These are phyloP conservation scores for Eptatretus burgeri DNA, from an alignment of 2,113 vertebrate species.

Conservation along the genomic window DNA sequence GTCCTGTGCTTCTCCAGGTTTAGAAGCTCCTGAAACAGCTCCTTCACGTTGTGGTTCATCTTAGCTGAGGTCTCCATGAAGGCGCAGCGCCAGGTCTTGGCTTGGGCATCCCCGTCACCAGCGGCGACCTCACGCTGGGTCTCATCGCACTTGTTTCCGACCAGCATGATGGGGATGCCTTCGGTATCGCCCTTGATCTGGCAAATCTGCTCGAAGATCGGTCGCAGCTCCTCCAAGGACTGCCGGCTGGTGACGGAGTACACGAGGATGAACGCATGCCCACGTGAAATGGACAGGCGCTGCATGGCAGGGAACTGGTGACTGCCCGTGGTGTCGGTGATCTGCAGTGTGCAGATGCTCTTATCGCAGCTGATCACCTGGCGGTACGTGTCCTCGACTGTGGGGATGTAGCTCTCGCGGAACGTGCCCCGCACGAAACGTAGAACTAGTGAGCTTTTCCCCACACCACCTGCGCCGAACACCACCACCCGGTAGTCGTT, in stretches of 20 bases:
- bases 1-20: slow-evolving; percentile 20
- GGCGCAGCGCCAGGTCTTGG: slow-evolving; percentile 22
- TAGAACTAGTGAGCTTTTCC: slow-evolving; percentile 25
- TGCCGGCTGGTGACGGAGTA: slow-evolving; percentile 22
- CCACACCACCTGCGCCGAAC: slow-evolving; percentile 20
- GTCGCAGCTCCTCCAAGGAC: slow-evolving; percentile 21
- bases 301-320: slow-evolving; percentile 31
- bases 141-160: slow-evolving; percentile 21
- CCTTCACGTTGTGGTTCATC: slow-evolving; percentile 21
- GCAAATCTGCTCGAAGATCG: slow-evolving; percentile 22
- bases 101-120: slow-evolving; percentile 17
- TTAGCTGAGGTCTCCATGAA: slow-evolving; percentile 26
- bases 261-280: slow-evolving; percentile 24
- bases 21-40: slow-evolving; percentile 23
- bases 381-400: slow-evolving; percentile 22
- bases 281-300: slow-evolving; percentile 23
- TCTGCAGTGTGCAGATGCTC: slow-evolving; percentile 27
- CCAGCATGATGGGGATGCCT: slow-evolving; percentile 18
- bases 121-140: slow-evolving; percentile 16
- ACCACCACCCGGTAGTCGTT: slow-evolving; percentile 23
- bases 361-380: slow-evolving; percentile 25
- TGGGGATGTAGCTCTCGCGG: slow-evolving; percentile 20
- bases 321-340: slow-evolving; percentile 26
- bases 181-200: slow-evolving; percentile 21
- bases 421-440: slow-evolving; percentile 22